These are phyloP conservation scores for Neoniphon sammara DNA, from an alignment of 2,797 vertebrate genomes.

Conservation along the genomic window DNA sequence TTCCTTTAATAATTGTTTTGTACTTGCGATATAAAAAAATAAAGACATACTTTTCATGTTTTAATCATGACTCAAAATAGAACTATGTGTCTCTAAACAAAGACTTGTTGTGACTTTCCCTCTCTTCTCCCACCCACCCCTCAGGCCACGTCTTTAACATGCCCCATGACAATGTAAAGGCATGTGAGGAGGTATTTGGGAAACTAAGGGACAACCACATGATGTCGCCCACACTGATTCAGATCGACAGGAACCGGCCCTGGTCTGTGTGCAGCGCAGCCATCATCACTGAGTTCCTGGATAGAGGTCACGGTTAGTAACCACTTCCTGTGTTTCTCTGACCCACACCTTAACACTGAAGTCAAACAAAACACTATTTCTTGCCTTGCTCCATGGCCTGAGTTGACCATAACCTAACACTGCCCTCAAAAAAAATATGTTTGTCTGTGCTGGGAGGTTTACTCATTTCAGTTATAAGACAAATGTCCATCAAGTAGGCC, in stretches of 20 bases:
- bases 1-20: neutral
- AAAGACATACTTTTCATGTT: neutral
- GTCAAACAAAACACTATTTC: conserved; percentile 34
- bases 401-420: conserved; percentile 50
- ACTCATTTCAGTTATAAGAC: too few species aligned
- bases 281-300: conserved; percentile 96
- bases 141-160: conserved; percentile 98
- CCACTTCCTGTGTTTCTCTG: conserved; percentile 58
- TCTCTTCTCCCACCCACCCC: conserved; percentile 2
- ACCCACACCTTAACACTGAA: conserved; percentile 14
- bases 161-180: conserved; percentile 97
- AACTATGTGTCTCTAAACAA: conserved; percentile 13
- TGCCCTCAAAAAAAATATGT: conserved; percentile 10
- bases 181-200: conserved; percentile 95
- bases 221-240: conserved; percentile 99
- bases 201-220: conserved; percentile 95
- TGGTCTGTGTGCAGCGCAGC: conserved; percentile 98
- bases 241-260: conserved; percentile 92
- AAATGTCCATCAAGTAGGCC: too few species aligned
- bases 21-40: neutral
- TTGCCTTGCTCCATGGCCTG: conserved; percentile 30
- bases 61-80: conserved; percentile 10
- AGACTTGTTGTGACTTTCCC: neutral
- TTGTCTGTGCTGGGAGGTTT: neutral
- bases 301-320: conserved; percentile 94